Evolutionary conservation across 2,797 vertebrate species (phyloP).

Genomic region (Threskiornis aethiopicus): DNA sequence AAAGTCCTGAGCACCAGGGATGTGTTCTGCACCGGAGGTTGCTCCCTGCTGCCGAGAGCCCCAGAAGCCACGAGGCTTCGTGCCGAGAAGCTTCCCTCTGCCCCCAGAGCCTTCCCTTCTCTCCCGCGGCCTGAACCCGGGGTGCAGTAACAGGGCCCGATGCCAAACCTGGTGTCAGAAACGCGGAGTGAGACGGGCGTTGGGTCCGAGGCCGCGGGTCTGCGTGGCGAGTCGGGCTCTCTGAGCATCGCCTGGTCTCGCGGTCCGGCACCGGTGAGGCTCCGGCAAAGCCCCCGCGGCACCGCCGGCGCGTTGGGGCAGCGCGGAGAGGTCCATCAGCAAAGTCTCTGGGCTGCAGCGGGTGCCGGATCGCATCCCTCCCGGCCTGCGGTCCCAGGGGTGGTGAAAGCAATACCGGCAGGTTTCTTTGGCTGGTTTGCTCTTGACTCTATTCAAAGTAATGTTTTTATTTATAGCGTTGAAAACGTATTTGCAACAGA

Average conservation of each 20-base stretch:
- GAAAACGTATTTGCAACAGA: background rate
- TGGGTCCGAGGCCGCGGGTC: accelerated
- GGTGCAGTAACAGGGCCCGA: accelerated
- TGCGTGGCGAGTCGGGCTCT: accelerated
- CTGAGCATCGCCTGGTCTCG: accelerated
- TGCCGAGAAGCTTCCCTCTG: background rate
- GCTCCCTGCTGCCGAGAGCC: background rate
- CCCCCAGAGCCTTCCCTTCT: background rate
- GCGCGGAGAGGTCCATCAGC: accelerated
- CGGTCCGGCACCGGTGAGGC: accelerated
- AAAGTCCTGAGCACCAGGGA: background rate
- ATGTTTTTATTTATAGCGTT: background rate
- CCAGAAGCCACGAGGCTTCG: accelerated
- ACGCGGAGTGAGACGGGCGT: accelerated
- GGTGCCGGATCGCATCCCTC: background rate
- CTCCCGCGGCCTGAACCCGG: accelerated
- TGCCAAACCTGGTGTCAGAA: background rate
- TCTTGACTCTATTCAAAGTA: accelerated
- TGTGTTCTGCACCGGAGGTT: background rate
- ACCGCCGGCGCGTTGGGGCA: accelerated
- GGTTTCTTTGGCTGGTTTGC: background rate
- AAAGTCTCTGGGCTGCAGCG: background rate
- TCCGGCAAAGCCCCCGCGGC: background rate
- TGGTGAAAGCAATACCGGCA: accelerated
- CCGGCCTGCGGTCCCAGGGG: accelerated